Base-by-base conservation (phyloP, 1,140 invertebrate species). In the Homarus americanus region DNA sequence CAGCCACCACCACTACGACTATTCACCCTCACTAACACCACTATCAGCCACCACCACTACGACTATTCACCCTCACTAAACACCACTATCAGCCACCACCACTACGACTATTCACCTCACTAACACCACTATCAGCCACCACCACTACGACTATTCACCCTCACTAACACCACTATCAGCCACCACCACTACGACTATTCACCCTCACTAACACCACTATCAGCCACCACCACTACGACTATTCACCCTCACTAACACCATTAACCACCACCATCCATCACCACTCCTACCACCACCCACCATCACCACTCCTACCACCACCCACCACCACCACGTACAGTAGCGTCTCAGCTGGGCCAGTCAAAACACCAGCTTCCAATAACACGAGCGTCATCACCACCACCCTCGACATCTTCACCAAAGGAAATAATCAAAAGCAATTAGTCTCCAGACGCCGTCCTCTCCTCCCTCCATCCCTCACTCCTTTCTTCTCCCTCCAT, bases 361-460 rank as follows among this genome's bases (percentile, higher is more conserved):
- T 58, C 53, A 12, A 58, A 58, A 58, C 53, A 58, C 53, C 53
- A 49, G 53, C 53, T 3, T 58, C 17, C 53, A 58, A 58, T 58
- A 73, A 36, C 72, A 73, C 32, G n/a, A 73, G 15, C 24, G 32
- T 69, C 72, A 73, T 32, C 69, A 73, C 36, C 72, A 73, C 20
- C 72, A 73, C 36, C 28, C 28, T 73, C 72, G 36, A 36, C 72
- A 73, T n/a, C 72, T 32, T 73, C 72, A 73, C 36, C 72, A 73
- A 58, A 58, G 53, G 53, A 58, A 58, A 58, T 58, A 58, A 58
- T 58, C 53, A 58, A 58, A 15, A 58, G 4, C 53, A 58, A 58
- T 58, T 58, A 58, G 53, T 58, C 53, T 58, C 53, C 53, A 15
- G 53, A 58, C 53, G 53, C 53, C 24, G 3, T 12, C 44, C 36